Base-by-base conservation (phyloP, 2,888 invertebrate species). In the Tenthredo scrophulariae region DNA sequence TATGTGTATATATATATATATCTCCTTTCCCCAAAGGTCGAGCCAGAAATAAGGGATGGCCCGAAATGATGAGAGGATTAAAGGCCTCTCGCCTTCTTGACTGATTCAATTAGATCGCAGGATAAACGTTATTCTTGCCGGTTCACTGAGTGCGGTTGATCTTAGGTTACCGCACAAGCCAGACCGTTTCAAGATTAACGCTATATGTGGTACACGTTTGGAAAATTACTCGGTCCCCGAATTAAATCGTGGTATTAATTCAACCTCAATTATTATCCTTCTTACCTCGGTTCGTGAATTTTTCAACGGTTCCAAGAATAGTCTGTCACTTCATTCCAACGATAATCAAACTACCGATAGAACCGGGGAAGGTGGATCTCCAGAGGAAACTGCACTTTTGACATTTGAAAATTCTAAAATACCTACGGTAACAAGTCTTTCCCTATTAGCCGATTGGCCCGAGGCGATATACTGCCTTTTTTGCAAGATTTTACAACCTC, bases 81-180 rank as follows among this genome's bases (percentile, higher is more conserved):
- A 79, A 79, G 79, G 58, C 33, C 79, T 83, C 33, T 67, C 72
- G 50, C 67, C 46, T 67, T 50, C 50, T 83, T 65, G 65, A 65
- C 77, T 84, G 62, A 84, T 77, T 84, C 84, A 77, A 84, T 84
- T 84, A 84, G 77, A 40, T 65, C 46, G 22, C 65, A 46, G n/a
- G 77, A 79, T 84, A 84, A 84, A 84, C 84, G 77, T 84, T 84
- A 79, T 84, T 84, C 46, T 40, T 79, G 18, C 65, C 37, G 62
- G 58, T 58, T 79, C 62, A 62, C 54, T 37, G 58, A 37, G 22
- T 50, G 62, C 62, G 62, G 79, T 79, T 37, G n/a, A 79, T 79
- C 79, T 79, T 58, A 13, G 22, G 15, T 58, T 79, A 58, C 29
- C 54, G n/a, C n/a, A 29, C 18, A 18, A 77, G 72, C 43, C 22